These are phyloP conservation scores for Machimus atricapillus DNA, from an alignment of 2,888 invertebrate species.

Conservation along the genomic window DNA sequence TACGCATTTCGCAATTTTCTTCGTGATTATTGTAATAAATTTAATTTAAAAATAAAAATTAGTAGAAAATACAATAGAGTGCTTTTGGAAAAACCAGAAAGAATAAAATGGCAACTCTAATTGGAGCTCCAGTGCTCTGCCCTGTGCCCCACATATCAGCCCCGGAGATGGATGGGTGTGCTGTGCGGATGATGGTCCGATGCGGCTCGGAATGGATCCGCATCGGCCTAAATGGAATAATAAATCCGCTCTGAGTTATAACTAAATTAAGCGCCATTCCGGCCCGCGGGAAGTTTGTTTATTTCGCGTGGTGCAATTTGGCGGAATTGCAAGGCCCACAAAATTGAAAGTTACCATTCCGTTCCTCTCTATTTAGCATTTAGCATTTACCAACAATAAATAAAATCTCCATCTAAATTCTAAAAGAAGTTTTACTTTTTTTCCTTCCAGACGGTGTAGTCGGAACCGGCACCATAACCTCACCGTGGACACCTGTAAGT, in stretches of 20 bases:
- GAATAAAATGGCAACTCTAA: not conserved
- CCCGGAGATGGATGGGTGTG: constrained; percentile 9
- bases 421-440: constrained; percentile 32
- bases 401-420: not conserved
- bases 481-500: constrained; percentile 93
- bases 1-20: too few species aligned
- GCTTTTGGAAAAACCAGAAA: too few species aligned
- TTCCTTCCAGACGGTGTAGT: constrained; percentile 71
- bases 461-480: constrained; percentile 93
- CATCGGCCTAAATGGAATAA: constrained; percentile 30
- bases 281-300: not conserved
- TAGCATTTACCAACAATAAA: not conserved
- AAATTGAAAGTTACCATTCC: constrained; percentile 21
- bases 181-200: constrained; percentile 5
- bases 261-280: constrained; percentile 32
- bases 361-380: not conserved
- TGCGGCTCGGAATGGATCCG: not conserved
- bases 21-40: too few species aligned
- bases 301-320: not conserved
- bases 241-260: constrained; percentile 35
- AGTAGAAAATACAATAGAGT: too few species aligned
- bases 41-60: too few species aligned
- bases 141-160: not conserved
- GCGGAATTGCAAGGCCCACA: not conserved
- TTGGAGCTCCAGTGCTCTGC: not conserved